These are phyloP conservation scores for Pseudomyrmex cubaensis DNA, from an alignment of 1,140 invertebrate species.

Conservation along the genomic window DNA sequence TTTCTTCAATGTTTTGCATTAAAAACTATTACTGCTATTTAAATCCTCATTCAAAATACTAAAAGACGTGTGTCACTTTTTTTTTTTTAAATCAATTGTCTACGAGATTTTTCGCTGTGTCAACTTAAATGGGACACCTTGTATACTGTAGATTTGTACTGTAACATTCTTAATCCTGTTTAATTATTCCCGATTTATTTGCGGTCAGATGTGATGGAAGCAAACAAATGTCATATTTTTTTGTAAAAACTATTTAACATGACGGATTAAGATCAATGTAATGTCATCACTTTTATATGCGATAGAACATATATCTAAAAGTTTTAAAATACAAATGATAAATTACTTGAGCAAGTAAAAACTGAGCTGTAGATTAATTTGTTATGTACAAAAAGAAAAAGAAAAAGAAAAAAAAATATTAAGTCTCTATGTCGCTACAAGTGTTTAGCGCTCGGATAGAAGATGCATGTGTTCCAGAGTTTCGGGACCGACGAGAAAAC, in stretches of 20 bases:
- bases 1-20: no score
- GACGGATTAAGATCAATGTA: background rate
- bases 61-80: no score
- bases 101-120: no score
- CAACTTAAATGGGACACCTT: no score
- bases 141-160: constrained; percentile 27
- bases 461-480: constrained; percentile 82
- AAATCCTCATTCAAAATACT: no score
- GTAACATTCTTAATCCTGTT: constrained; percentile 15
- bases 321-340: background rate
- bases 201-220: background rate
- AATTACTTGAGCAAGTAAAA: constrained; percentile 32
- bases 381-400: background rate
- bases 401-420: background rate
- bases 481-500: constrained; percentile 86
- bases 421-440: background rate
- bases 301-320: constrained; percentile 3
- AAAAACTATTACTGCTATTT: no score
- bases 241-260: background rate
- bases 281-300: background rate
- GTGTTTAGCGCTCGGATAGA: constrained; percentile 54
- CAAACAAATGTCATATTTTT: background rate
- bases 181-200: constrained; percentile 23
- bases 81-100: no score
- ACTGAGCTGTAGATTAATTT: constrained; percentile 9